Evolutionary conservation across 2,888 invertebrate species (phyloP).

Genomic region (Helicoverpa assulta): DNA sequence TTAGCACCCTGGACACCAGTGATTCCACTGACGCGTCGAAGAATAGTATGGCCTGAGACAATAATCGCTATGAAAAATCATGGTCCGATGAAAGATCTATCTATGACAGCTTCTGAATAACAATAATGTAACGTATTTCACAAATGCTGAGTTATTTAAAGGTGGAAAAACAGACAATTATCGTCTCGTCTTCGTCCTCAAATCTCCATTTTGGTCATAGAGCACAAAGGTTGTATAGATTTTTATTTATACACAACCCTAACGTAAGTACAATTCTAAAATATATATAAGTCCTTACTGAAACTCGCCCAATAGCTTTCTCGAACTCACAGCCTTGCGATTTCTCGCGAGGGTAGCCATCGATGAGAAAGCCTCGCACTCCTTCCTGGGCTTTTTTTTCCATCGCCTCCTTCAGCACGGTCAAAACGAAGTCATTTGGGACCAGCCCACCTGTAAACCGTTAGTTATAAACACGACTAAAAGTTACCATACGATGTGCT

Average conservation of each 20-base stretch:
- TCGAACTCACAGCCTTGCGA: constrained; percentile 96
- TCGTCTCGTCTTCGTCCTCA: too few relatives aligned
- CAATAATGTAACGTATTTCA: too few relatives aligned
- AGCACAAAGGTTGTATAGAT: too few relatives aligned
- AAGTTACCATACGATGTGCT: too few relatives aligned
- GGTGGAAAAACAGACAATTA: too few relatives aligned
- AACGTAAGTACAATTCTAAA: too few relatives aligned
- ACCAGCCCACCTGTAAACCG: constrained; percentile 92
- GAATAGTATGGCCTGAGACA: constrained; percentile 92
- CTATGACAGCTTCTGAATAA: too few relatives aligned
- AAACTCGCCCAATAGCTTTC: constrained; percentile 91
- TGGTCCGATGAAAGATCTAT: too few relatives aligned
- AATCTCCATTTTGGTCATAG: too few relatives aligned
- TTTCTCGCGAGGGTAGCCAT: constrained; percentile 97
- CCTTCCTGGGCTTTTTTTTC: constrained; percentile 85
- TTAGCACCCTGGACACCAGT: constrained; percentile 93
- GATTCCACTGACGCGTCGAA: constrained; percentile 96
- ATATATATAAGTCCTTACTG: constrained; percentile 68
- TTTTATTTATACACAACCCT: too few relatives aligned
- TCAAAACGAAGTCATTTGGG: constrained; percentile 96
- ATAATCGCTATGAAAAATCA: background rate
- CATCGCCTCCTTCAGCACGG: constrained; percentile 96
- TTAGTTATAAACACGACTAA: background rate
- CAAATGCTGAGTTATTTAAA: too few relatives aligned
- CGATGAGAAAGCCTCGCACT: constrained; percentile 96